Evolutionary conservation across 2,888 invertebrate genomes (phyloP), one percentile per base, ranked within the genome.

Genomic region (Diabrotica balteata): DNA sequence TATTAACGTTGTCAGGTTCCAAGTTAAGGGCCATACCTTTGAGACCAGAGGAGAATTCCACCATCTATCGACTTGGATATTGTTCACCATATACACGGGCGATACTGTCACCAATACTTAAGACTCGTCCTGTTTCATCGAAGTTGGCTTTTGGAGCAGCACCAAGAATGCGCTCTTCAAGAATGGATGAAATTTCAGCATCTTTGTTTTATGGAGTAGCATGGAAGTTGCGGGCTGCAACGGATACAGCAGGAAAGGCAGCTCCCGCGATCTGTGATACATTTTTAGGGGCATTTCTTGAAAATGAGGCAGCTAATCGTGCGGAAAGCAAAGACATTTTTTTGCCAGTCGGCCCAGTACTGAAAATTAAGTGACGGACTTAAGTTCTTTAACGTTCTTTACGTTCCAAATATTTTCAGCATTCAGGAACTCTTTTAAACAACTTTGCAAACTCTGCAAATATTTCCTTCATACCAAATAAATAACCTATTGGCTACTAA

Each of bases 11-110:
- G n/a, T n/a, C n/a, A n/a, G n/a, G n/a, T n/a, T n/a, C n/a, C n/a
- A n/a, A n/a, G n/a, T n/a, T n/a, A n/a, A n/a, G n/a, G n/a, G n/a
- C n/a, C n/a, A n/a, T n/a, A n/a, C n/a, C 95, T 92, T 98, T 98
- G 71, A 98, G 89, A 74, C 98, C 99, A 51, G 97, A 96, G 79
- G 98, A 98, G 88, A 99, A 99, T 88, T 99, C 98, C 90, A 99
- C 98, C 98, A 99, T 99, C 94, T 99, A 88, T 99, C 99, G 78
- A 98, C 98, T 87, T 99, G 98, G 86, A 98, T 98, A 89, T 99
- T 99, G 86, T 97, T 98, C 79, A 99, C 99, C 99, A 87, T 98
- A 98, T 61, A 99, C 98, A 92, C 99, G 97, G 84, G 98, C 98
- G 84, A 99, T 99, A 96, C 99, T 99, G 86, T 99, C 99, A 90